These are phyloP conservation scores for Cacajao melanocephalus DNA, from an alignment of 2,797 vertebrate genomes.

Conservation along the genomic window DNA sequence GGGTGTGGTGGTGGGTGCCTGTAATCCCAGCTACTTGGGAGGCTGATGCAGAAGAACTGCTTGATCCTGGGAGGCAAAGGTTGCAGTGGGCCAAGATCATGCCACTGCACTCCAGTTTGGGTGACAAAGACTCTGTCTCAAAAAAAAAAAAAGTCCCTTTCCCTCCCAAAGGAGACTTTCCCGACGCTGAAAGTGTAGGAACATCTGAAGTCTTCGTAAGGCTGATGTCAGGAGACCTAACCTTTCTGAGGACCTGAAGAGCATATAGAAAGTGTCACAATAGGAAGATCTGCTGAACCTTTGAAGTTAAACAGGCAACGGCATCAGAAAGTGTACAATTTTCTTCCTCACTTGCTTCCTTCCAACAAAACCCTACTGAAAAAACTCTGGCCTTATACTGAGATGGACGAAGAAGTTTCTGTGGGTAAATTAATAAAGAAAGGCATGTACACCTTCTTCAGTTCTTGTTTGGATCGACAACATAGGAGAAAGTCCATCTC, in stretches of 20 bases:
- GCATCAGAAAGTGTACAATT: neutral
- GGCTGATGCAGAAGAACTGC: no score
- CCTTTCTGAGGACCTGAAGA: neutral
- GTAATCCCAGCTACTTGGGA: no score
- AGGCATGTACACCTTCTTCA: neutral
- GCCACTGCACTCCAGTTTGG: no score
- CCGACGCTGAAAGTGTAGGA: neutral
- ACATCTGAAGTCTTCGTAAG: neutral
- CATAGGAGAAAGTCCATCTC: neutral
- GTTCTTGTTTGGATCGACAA: neutral
- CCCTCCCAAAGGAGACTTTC: neutral
- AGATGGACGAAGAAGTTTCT: neutral
- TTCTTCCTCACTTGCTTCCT: neutral
- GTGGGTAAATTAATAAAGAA: neutral
- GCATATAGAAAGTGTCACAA: neutral
- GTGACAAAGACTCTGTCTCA: no score
- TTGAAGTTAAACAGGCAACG: neutral
- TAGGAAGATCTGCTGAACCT: neutral
- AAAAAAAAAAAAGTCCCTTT: neutral
- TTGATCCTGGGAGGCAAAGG: no score
- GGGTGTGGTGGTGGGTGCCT: no score
- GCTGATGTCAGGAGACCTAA: neutral
- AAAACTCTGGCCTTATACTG: neutral
- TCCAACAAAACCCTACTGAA: neutral
- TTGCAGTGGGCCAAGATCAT: no score